Base-by-base conservation (phyloP, 2,888 invertebrate species). In the Caenorhabditis macrosperma region DNA sequence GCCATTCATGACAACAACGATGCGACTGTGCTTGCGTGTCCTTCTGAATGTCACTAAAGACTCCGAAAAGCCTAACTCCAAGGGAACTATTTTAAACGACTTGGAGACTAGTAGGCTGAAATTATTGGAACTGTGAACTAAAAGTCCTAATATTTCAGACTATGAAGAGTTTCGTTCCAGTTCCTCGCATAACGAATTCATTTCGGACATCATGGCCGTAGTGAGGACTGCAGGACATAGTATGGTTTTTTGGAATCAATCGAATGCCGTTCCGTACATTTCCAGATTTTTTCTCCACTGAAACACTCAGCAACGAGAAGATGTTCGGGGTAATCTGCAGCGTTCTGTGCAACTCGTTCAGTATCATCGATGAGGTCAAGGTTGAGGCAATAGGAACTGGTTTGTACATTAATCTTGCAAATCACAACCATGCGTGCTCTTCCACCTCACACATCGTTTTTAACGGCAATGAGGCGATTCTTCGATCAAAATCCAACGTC, bases 61-160 rank as follows among this genome's bases (percentile, higher is more conserved):
- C 5, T 7, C 10, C 6, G 6, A 33, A 10, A 33, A 33, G 33
- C 33, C 5, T 33, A 67, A 44, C 41, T 76, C 55, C 20, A 75
- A 75, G 44, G 67, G 67, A 12, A 44, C 75, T 10, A 2, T 5
- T 33, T 30, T 76, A 20, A 54, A 76, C 17, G 67, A 61, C 20
- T 55, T 76, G 55, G 75, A 76, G 55, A 76, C 75, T 22, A 76
- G 75, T 76, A 26, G n/a, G n/a, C n/a, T n/a, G n/a, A n/a, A n/a
- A n/a, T n/a, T n/a, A n/a, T 33, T 30, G 30, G n/a, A 10, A 59
- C 2, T 15, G 12, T 28, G 10, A 15, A 9, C 5, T 5, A 15
- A n/a, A 61, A 26, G 17, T 54, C 7, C 15, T 15, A 46, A 22
- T 66, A 24, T 68, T 61, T 41, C 50, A 77, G 77, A 77, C 24